Base-by-base conservation (phyloP, 1,140 invertebrate species). In the Mizuhopecten yessoensis region DNA sequence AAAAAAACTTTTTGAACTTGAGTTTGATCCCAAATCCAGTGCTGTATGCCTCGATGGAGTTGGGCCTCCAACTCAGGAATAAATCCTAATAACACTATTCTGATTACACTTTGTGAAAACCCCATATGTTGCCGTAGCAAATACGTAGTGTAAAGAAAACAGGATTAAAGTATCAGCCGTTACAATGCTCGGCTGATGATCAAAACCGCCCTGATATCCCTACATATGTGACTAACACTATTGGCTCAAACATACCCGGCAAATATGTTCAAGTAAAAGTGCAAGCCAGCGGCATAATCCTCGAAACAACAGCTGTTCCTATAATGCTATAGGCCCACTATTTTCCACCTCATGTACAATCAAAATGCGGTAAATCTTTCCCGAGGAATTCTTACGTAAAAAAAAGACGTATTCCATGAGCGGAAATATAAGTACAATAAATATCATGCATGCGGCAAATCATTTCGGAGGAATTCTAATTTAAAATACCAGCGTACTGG, bases 211-310 rank as follows among this genome's bases (percentile, higher is more conserved):
- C 57, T 29, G 1, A 75, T 75, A 75, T 29, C 29, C 15, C 57
- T n/a, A 75, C 57, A 75, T 20, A 45, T 75, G 57, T 75, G 57
- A 75, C 57, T 75, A 75, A 29, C 57, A 75, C 23, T 75, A 75
- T 5, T n/a, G 11, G 57, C 57, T 75, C 57, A 75, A n/a, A 75
- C 9, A 75, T 75, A 29, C 57, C 57, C 57, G 5, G 57, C 57
- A 75, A 75, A 75, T 75, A 75, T 75, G 57, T 75, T 75, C 57
- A 75, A 75, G n/a, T 75, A 75, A 75, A 75, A 75, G 57, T 75
- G 57, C 57, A 75, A 29, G 23, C 7, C 23, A 75, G 57, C 57
- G 57, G 57, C 57, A 75, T 75, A 75, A 75, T 75, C 57, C 57
- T 75, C 57, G 1, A n/a, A 29, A 75, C 23, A 29, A 75, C 57